phyloP scores from a whole-genome alignment of 2,797 vertebrate species.

The Pseudotriccus pelzelni region DNA sequence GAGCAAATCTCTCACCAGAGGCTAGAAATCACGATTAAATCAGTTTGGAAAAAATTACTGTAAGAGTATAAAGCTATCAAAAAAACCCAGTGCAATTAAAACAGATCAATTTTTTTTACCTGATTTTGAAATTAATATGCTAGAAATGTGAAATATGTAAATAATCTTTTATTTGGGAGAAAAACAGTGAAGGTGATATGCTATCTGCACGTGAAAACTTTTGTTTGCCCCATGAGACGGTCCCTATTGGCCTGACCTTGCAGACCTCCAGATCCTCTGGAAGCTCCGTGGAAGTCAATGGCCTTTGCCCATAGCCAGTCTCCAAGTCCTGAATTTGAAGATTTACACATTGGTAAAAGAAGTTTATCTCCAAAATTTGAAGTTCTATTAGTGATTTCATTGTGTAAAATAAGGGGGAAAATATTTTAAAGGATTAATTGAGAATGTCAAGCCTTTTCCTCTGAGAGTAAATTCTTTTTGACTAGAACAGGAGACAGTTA shows the following conservation, averaged over 20 bases:
- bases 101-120: not conserved
- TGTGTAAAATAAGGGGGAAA: slow-evolving; percentile 23
- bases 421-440: slow-evolving; percentile 73
- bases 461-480: slow-evolving; percentile 86
- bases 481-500: slow-evolving; percentile 88
- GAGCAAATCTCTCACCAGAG: not conserved
- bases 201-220: not conserved
- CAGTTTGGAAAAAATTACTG: not conserved
- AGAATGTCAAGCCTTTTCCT: slow-evolving; percentile 69
- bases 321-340: not conserved
- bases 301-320: not conserved
- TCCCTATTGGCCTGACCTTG: not conserved
- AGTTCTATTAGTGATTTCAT: not conserved
- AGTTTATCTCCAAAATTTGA: not conserved
- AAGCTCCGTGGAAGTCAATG: not conserved
- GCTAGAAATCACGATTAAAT: not conserved
- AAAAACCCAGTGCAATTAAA: not conserved
- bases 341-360: not conserved
- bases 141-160: not conserved
- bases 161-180: not conserved
- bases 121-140: not conserved
- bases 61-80: not conserved
- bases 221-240: not conserved
- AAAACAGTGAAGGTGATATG: not conserved
- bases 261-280: not conserved